A percentile compares a stretch with the other conserved stretches of the same genome.
phyloP scores from a whole-genome alignment of 2,888 invertebrate genomes.

The Lagria hirta region DNA sequence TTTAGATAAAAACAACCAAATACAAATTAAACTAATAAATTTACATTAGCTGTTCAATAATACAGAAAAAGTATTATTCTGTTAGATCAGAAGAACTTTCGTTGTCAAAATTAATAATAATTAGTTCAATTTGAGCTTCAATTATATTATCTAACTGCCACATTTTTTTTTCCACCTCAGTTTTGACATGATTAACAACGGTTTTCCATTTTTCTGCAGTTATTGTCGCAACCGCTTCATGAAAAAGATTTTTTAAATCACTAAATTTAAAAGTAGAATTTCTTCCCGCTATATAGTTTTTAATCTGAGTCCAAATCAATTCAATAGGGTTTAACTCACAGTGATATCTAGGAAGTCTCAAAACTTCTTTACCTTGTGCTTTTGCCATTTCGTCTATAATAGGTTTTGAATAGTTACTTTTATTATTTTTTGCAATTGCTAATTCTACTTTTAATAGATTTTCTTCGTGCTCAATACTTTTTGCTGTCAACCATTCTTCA shows the following conservation, averaged over 20 bases:
- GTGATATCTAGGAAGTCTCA: conserved; percentile 43
- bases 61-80: too few species aligned
- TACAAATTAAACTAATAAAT: too few species aligned
- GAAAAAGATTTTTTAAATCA: conserved; percentile 26
- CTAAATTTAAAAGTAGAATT: conserved; percentile 30
- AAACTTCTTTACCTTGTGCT: conserved; percentile 38
- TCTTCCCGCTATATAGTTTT: conserved; percentile 24
- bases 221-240: conserved; percentile 12
- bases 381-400: conserved; percentile 40
- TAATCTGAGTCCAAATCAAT: conserved; percentile 34
- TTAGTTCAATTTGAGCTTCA: conserved; percentile 18
- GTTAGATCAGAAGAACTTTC: too few species aligned
- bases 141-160: conserved; percentile 31
- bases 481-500: conserved; percentile 31
- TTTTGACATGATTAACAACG: conserved; percentile 19
- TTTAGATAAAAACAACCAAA: too few species aligned
- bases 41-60: too few species aligned
- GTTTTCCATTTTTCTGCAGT: conserved; percentile 27
- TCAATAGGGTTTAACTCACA: conserved; percentile 43
- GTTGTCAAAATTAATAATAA: conserved; percentile 17
- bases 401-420: conserved; percentile 32
- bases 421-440: conserved; percentile 28
- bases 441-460: conserved; percentile 34
- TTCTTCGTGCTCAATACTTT: conserved; percentile 32
- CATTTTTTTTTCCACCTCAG: conserved; percentile 26